A percentile compares a stretch with the other conserved stretches of the same genome.
These are phyloP conservation scores for Eupristina koningsbergeri DNA, from an alignment of 1,140 invertebrate species.

Conservation along the genomic window DNA sequence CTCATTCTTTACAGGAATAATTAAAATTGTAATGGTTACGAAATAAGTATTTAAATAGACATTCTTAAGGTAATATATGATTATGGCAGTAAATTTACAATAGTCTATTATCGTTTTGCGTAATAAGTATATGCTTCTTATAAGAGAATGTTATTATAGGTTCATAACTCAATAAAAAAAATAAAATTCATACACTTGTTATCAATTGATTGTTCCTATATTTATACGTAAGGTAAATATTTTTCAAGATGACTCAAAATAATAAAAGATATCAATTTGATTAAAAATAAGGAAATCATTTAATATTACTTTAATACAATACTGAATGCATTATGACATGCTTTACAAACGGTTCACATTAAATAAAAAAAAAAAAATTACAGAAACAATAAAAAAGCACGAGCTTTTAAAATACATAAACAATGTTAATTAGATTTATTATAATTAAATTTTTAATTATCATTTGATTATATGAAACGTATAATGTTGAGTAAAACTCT, in stretches of 20 bases:
- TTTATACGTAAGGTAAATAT: constrained; percentile 30
- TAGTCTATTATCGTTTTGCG: constrained; percentile 67
- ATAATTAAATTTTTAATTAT: constrained; percentile 38
- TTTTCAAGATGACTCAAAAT: constrained; percentile 3
- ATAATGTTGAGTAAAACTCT: constrained; percentile 62
- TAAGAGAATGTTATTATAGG: constrained; percentile 37
- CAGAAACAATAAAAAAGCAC: neutral
- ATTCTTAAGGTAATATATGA: constrained; percentile 67
- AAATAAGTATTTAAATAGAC: constrained; percentile 67
- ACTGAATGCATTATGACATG: no score
- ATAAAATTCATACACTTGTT: constrained; percentile 49
- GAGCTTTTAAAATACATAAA: constrained; percentile 31
- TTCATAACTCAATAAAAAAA: constrained; percentile 22
- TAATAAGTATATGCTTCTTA: constrained; percentile 61
- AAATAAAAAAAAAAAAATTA: no score
- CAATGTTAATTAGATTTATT: constrained; percentile 6
- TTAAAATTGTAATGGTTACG: constrained; percentile 63
- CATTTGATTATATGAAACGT: no score
- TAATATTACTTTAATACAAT: no score
- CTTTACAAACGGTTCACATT: no score
- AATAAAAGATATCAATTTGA: no score
- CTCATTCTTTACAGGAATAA: constrained; percentile 69
- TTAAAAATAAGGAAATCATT: no score
- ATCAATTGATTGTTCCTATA: no score
- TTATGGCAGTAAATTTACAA: constrained; percentile 74